Evolutionary conservation across 2,888 invertebrate genomes (phyloP).

Genomic region (Conomelus anceps): DNA sequence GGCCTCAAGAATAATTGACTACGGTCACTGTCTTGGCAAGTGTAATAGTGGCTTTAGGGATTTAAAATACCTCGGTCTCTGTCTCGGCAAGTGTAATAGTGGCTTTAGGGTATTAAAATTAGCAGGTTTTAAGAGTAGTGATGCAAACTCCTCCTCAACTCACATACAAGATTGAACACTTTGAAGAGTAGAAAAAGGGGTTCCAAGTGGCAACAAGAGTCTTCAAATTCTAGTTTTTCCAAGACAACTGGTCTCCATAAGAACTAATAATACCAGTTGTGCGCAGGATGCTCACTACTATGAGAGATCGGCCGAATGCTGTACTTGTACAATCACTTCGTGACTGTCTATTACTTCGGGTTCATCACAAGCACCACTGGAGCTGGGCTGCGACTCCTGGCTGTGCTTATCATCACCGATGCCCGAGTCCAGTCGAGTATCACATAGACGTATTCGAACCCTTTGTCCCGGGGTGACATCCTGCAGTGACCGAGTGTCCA

Average conservation of each 20-base stretch:
- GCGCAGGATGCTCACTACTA: neutral
- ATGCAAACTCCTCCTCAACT: neutral
- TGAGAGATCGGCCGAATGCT: slow-evolving; percentile 2
- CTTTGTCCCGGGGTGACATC: slow-evolving; percentile 32
- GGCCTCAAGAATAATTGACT: too few species aligned
- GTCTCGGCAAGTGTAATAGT: too few species aligned
- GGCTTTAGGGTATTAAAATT: too few species aligned
- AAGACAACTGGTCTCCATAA: neutral
- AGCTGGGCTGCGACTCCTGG: slow-evolving; percentile 33
- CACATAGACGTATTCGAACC: slow-evolving; percentile 32
- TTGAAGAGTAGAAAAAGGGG: neutral
- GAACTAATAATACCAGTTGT: neutral
- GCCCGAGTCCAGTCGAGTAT: slow-evolving; percentile 33
- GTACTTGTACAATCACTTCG: neutral
- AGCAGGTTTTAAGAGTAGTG: neutral
- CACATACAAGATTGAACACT: neutral
- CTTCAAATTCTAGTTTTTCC: too few species aligned
- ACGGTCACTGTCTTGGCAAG: too few species aligned
- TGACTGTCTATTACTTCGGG: neutral
- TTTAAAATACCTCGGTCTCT: too few species aligned
- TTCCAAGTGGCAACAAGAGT: neutral
- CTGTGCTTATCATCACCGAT: slow-evolving; percentile 35
- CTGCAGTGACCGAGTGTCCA: neutral
- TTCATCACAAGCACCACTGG: slow-evolving; percentile 22
- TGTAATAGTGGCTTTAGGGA: too few species aligned